Evolutionary conservation across 1,140 invertebrate species (phyloP), one percentile per base, ranked within the genome.

Genomic region (Drosophila busckii): DNA sequence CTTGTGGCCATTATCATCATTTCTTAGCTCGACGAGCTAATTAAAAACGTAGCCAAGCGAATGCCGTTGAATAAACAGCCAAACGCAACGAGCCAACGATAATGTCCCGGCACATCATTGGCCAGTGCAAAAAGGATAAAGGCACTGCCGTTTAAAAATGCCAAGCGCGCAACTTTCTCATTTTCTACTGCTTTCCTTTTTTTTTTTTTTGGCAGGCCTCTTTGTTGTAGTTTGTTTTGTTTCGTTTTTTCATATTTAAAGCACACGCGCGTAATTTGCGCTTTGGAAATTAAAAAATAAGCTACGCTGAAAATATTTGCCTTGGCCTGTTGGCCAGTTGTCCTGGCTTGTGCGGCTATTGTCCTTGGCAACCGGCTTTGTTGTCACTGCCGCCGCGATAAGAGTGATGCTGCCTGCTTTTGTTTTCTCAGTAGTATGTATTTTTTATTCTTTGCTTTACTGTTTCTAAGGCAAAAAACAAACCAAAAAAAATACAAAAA

Each of bases 221-320:
- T 38, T n/a, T n/a, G n/a, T n/a, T n/a, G n/a, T n/a, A n/a, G n/a
- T n/a, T n/a, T n/a, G n/a, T n/a, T n/a, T n/a, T n/a, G n/a, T n/a
- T n/a, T n/a, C n/a, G n/a, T n/a, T n/a, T n/a, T 49, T 52, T 48
- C 40, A 66, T 70, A 62, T 70, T 66, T 66, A 52, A 66, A 50
- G 65, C 65, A 68, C 61, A 68, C 65, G 49, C 64, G 65, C 65
- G 65, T 68, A 68, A 68, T 68, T 68, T 68, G 65, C 65, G 65
- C 65, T 55, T 60, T 65, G 49, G 54, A 65, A 68, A 65, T 68
- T 65, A 68, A 68, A 68, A 63, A 67, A 56, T 50, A 44, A 0
- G 8, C 9, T 5, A 26, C 2, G 4, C 1, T 8, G 4, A 12
- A 55, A 56, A 35, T 56, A 62, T 56, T 42, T 62, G 34, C 44